Base-by-base conservation (phyloP, 1,140 invertebrate genomes). In the Mya arenaria region DNA sequence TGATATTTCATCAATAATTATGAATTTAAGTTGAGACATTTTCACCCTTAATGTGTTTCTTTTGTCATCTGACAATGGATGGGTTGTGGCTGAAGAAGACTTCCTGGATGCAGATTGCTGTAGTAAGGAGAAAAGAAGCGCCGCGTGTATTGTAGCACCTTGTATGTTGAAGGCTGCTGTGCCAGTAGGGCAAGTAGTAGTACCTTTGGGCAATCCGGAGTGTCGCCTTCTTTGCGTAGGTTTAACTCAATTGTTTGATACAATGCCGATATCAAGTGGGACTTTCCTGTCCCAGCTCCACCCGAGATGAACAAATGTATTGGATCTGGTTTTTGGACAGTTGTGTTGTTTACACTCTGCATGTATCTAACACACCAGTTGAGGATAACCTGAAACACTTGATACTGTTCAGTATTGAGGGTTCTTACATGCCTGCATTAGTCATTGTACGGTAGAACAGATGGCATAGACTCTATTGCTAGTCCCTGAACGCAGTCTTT, bases 101-200 rank as follows among this genome's bases (percentile, higher is more conserved):
- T 48, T 75, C 74, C 30, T 66, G 41, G 37, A 56, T 74, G 52
- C 28, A 39, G 55, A 74, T 73, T 25, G 71, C 55, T 84, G 73
- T 69, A 34, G 75, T 72, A 32, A 75, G 44, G 17, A 71, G 77
- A 28, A 84, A 10, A 74, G 75, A 39, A 85, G 63, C 10, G 83
- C 83, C 28, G 83, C 66, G 72, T 86, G 82, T 37, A 82, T n/a
- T n/a, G 85, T 84, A 17, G 32, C 37, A 25, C 82, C 85, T 5
- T 48, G 63, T 30, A 84, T 86, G 55, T 86, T 86, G 36, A 81
- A 56, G 36, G 82, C 77, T 25, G 77, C 85, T 66, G 82, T 82
- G 36, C 83, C 85, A 19, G 83, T 86, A 72, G 71, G 30, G 78
- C 74, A 28, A 69, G 28, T 30, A 86, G 56, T 1, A 82, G 34